Conservation (phyloP, 1,140 invertebrate genomes). For the Drosophila sproati region DNA sequence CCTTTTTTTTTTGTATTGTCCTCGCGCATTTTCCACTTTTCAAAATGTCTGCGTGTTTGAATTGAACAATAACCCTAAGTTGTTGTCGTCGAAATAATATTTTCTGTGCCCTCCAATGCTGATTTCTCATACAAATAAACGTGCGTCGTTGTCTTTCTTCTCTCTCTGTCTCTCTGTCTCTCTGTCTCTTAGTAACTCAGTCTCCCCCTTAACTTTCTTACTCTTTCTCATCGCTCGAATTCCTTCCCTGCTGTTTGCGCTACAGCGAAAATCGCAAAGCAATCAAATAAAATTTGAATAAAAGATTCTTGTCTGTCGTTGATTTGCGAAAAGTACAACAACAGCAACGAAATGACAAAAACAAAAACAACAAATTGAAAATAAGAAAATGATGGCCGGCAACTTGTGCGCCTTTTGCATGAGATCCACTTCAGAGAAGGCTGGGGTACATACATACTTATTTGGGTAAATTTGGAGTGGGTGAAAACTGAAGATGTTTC, state of each 20-base stretch:
- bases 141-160: conserved; percentile 27
- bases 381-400: conserved; percentile 66
- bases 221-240: conserved; percentile 13
- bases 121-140: conserved; percentile 74
- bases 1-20: conserved; percentile 30
- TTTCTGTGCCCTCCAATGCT: conserved; percentile 71
- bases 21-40: conserved; percentile 64
- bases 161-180: background rate
- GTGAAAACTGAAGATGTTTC: conserved; percentile 4
- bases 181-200: background rate
- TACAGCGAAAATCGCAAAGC: conserved; percentile 79
- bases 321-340: conserved; percentile 74
- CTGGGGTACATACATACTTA: conserved; percentile 12
- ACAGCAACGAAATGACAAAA: conserved; percentile 33
- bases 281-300: conserved; percentile 84
- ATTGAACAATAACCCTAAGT: conserved; percentile 83
- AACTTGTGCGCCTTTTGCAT: conserved; percentile 67
- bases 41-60: conserved; percentile 77
- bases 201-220: background rate
- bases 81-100: conserved; percentile 82
- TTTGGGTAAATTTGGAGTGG: background rate
- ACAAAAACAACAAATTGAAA: conserved; percentile 42
- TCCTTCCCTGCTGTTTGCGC: conserved; percentile 23
- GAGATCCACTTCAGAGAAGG: conserved; percentile 11
- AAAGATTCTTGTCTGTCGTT: conserved; percentile 83